A percentile compares a stretch with the other conserved stretches of the same genome.
Conservation (phyloP, 2,113 vertebrate genomes). For the Gasterosteus aculeatus region DNA sequence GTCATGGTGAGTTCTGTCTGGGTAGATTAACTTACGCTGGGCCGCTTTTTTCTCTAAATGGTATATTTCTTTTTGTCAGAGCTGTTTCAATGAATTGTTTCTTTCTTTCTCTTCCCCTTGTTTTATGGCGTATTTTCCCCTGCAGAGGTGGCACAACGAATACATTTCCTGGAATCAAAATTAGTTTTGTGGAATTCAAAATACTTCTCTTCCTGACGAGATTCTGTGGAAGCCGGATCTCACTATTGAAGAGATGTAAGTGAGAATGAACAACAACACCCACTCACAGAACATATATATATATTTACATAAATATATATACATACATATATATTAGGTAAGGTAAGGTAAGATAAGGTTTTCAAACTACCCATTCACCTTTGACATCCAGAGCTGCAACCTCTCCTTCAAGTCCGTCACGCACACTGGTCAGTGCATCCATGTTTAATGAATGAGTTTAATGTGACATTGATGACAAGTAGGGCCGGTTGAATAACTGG, state of each 20-base stretch:
- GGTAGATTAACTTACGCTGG: too few relatives aligned
- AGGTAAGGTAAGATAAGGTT: neutral
- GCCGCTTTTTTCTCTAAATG: neutral
- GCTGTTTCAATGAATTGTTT: neutral
- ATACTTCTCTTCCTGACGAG: conserved; percentile 58
- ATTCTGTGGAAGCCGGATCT: conserved; percentile 68
- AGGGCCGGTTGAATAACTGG: neutral
- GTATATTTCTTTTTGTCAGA: neutral
- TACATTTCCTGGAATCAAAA: conserved; percentile 69
- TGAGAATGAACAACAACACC: neutral
- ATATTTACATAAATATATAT: too few relatives aligned
- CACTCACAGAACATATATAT: neutral
- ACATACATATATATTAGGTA: too few relatives aligned
- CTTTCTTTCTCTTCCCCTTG: neutral
- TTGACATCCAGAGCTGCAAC: conserved; percentile 71
- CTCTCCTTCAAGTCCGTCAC: conserved; percentile 65
- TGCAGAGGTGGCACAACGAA: conserved; percentile 70
- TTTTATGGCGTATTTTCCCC: neutral
- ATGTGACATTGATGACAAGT: neutral
- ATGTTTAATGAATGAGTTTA: neutral
- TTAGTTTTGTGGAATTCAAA: conserved; percentile 67
- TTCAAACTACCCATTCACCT: conserved; percentile 49
- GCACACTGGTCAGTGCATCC: conserved; percentile 51
- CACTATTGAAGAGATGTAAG: conserved; percentile 67
- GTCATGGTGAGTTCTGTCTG: conserved; percentile 53